Evolutionary conservation across 2,888 invertebrate genomes (phyloP).

Genomic region (Brenthis daphne): DNA sequence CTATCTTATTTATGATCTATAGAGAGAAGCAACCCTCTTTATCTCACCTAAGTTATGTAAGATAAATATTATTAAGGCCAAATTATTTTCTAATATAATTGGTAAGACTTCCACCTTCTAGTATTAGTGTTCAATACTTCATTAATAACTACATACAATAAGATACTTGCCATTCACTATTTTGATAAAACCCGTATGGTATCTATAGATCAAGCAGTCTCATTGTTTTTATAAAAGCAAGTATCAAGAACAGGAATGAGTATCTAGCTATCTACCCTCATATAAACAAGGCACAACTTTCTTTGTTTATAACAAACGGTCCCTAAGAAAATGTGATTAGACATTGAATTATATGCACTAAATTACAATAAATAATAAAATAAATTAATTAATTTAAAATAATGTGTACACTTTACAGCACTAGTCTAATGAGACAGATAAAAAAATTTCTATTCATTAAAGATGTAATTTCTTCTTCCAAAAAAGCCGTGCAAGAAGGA

Average conservation of each 20-base stretch:
- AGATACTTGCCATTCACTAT: not conserved
- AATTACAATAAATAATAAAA: not conserved
- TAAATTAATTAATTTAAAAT: too few relatives aligned
- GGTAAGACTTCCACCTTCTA: too few relatives aligned
- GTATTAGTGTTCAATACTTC: not conserved
- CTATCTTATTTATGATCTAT: too few relatives aligned
- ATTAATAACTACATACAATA: not conserved
- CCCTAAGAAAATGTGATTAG: conserved; percentile 14
- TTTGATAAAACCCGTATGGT: not conserved
- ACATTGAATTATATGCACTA: not conserved
- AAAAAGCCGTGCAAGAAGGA: too few relatives aligned
- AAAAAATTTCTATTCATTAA: too few relatives aligned
- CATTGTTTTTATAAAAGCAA: conserved; percentile 20
- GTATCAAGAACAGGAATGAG: conserved; percentile 22
- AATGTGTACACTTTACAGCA: too few relatives aligned
- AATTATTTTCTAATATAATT: too few relatives aligned
- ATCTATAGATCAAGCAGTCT: conserved; percentile 21
- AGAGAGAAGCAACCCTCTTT: too few relatives aligned
- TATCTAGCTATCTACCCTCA: conserved; percentile 36
- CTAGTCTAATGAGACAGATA: too few relatives aligned
- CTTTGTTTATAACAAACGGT: conserved; percentile 27
- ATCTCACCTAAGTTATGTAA: too few relatives aligned
- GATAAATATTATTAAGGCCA: too few relatives aligned
- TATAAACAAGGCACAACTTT: conserved; percentile 37
- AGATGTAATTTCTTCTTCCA: too few relatives aligned